Percentiles rank a stretch among this genome's conserved stretches.
Conservation (phyloP, 2,797 vertebrate species). For the Trichosurus vulpecula region DNA sequence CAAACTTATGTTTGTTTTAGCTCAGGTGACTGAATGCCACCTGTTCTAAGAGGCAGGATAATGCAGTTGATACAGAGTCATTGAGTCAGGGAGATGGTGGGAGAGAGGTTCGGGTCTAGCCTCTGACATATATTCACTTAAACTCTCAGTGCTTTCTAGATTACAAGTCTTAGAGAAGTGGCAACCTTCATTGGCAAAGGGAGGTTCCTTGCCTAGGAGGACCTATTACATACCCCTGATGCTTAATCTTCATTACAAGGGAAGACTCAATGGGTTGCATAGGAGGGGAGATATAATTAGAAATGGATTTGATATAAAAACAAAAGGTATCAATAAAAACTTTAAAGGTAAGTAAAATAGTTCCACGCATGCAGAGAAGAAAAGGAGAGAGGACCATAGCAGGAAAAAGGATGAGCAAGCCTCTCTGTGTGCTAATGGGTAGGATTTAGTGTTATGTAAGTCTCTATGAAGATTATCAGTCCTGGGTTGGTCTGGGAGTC, state of each 20-base stretch:
- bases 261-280: background rate
- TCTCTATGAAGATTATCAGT: background rate
- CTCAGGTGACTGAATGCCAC: background rate
- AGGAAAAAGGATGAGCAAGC: background rate
- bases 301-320: background rate
- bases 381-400: background rate
- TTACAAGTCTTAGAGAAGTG: background rate
- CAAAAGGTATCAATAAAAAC: background rate
- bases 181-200: background rate
- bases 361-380: background rate
- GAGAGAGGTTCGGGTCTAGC: background rate
- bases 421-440: background rate
- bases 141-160: background rate
- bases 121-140: background rate
- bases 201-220: background rate
- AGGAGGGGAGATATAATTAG: background rate
- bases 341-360: background rate
- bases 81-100: background rate
- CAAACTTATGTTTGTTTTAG: background rate
- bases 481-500: background rate
- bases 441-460: background rate
- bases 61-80: background rate
- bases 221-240: background rate
- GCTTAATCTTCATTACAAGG: background rate
- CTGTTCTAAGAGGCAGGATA: background rate